Base-by-base conservation (phyloP, 2,797 vertebrate species). In the Dryobates pubescens region DNA sequence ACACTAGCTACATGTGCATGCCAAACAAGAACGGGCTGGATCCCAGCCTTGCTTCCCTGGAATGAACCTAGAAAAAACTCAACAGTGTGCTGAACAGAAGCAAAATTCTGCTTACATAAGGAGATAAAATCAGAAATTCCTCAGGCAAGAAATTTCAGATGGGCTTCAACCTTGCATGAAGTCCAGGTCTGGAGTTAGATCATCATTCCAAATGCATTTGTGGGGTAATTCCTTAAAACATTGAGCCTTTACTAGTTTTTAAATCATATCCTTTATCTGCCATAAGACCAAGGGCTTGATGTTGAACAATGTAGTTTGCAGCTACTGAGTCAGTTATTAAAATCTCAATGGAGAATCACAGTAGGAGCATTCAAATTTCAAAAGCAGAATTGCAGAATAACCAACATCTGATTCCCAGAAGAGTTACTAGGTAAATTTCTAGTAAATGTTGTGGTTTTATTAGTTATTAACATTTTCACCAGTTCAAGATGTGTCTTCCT, bases 1-100 rank as follows among this genome's bases (percentile, higher is more conserved):
- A 47, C 0, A 0, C 29, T n/a, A 69, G 30, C 12, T 53, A 36
- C 6, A 3, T 1, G 12, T 19, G 24, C 8, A 6, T 17, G n/a
- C 18, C 51, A 47, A 58, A 29, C 15, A 29, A 61, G 34, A 67
- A 49, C 6, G 20, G 12, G 32, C 2, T 41, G 54, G 38, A 71
- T 27, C 19, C 58, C 61, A 67, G 29, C 15, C 22, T 38, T 70
- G 38, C 10, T 38, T 62, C 43, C 27, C 43, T 23, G 20, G 10
- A 47, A 38, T 11, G 27, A 57, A 71, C 17, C 22, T 12, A 71
- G 19, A 30, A 59, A 76, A 70, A 75, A 65, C 9, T 26, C 15
- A 49, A 8, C 19, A 23, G 12, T 8, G 17, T 38, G 45, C 16
- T 56, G 23, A 81, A 49, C 0, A 2, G 53, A 64, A 81, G 22